Base-by-base conservation (phyloP, 2,113 vertebrate genomes). In the Hystrix cristata region DNA sequence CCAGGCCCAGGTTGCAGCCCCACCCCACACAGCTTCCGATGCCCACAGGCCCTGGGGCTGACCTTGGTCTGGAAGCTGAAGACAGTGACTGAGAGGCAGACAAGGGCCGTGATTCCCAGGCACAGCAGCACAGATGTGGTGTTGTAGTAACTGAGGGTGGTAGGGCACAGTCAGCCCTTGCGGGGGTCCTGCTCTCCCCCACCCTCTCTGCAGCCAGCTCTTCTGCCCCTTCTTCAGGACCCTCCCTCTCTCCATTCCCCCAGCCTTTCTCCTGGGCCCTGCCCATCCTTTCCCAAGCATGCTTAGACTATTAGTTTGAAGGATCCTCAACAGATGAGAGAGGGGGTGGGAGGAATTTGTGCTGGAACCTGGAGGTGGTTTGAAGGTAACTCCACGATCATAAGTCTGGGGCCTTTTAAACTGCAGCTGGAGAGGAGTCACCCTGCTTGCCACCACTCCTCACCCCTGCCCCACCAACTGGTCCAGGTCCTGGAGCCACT, bases 11-110 rank as follows among this genome's bases (percentile, higher is more conserved):
- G 51, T 55, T 5, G 3, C 34, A 65, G 8, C 6, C 21, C 13
- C 82, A 43, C 2, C 21, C 0, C 0, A 0, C 14, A 19, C 15
- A 1, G 65, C 19, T n/a, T 62, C n/a, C 31, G 57, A 19, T 1
- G 25, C 59, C 81, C 31, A 0, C 7, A 14, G 3, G n/a, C 3
- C n/a, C 53, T 25, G 0, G 60, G 13, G 1, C 98, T 98, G 91
- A 99, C 99, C 99, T 99, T 99, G 84, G 99, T 99, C 98, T 99
- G 99, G 98, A 99, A 99, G 98, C 99, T 99, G 98, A 99, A 99
- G 97, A 99, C 51, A 0, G 99, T 99, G 96, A 99, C 99, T 0
- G 99, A 98, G 48, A 99, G 98, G 97, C 99, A 99, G 96, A 99
- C 99, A 55, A 99, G 98, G 43, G 98, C 99, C 0, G 99, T 99